phyloP scores from a whole-genome alignment of 2,888 invertebrate species.

The Volucella inanis region DNA sequence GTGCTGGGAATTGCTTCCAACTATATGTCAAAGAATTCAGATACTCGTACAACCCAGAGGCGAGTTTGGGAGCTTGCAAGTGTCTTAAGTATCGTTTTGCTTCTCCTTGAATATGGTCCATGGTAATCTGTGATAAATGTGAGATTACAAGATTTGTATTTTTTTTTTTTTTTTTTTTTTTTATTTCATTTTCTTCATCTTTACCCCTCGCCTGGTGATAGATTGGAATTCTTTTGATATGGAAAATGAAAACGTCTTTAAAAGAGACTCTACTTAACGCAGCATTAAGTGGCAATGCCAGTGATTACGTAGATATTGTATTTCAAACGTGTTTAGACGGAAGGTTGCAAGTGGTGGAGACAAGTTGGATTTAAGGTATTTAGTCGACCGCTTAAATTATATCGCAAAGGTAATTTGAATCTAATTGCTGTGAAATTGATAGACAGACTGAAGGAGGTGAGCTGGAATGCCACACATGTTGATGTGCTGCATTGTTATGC shows the following conservation, averaged over 20 bases:
- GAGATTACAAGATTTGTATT: slow-evolving; percentile 53
- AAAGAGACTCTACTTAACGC: slow-evolving; percentile 41
- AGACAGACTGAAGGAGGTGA: slow-evolving; percentile 10
- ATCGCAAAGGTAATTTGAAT: slow-evolving; percentile 52
- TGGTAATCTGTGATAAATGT: slow-evolving; percentile 56
- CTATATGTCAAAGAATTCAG: slow-evolving; percentile 19
- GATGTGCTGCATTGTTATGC: slow-evolving; percentile 8
- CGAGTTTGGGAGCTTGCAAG: not conserved
- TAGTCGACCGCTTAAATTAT: slow-evolving; percentile 55
- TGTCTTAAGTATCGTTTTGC: slow-evolving; percentile 26
- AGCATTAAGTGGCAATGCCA: slow-evolving; percentile 45
- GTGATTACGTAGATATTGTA: slow-evolving; percentile 8
- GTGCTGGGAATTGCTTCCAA: slow-evolving; percentile 1
- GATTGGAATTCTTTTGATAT: slow-evolving; percentile 51
- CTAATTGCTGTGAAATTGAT: slow-evolving; percentile 67
- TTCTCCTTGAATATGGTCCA: slow-evolving; percentile 22
- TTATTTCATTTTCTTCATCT: not conserved
- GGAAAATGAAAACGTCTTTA: slow-evolving; percentile 64
- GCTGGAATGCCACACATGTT: slow-evolving; percentile 41
- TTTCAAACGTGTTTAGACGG: slow-evolving; percentile 8
- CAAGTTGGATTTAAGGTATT: slow-evolving; percentile 22
- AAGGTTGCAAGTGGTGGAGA: not conserved
- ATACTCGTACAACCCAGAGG: not conserved
- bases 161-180: slow-evolving; percentile 3
- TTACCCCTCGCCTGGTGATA: not conserved